A percentile compares a stretch with the other conserved stretches of the same genome.
These are phyloP conservation scores for Troilus luridus DNA, from an alignment of 2,888 invertebrate genomes.

Conservation along the genomic window DNA sequence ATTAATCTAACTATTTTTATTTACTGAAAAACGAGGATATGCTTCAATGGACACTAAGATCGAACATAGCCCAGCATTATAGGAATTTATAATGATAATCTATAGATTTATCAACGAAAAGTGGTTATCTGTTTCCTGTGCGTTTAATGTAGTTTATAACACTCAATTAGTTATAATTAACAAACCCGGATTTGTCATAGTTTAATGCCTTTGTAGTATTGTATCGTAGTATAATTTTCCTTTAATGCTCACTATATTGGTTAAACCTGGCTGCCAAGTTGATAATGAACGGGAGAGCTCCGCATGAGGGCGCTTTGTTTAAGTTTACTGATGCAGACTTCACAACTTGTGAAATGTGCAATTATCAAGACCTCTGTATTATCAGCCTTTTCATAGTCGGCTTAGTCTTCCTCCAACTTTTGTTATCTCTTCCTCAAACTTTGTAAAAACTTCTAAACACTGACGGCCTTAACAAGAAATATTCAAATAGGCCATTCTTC, in stretches of 20 bases:
- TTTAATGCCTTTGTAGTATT: too few relatives aligned
- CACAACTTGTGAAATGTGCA: conserved; percentile 33
- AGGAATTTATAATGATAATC: too few relatives aligned
- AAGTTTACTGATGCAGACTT: conserved; percentile 37
- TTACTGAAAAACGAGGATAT: too few relatives aligned
- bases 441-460: conserved; percentile 3
- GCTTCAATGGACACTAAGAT: too few relatives aligned
- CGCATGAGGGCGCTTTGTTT: conserved; percentile 7
- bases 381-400: conserved; percentile 36
- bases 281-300: conserved; percentile 3
- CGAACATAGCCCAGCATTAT: too few relatives aligned
- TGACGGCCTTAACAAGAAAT: neutral
- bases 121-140: too few relatives aligned
- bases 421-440: neutral
- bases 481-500: neutral
- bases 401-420: conserved; percentile 1
- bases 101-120: too few relatives aligned
- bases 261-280: neutral
- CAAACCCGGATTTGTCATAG: too few relatives aligned
- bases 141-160: too few relatives aligned
- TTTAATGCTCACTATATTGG: neutral
- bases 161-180: too few relatives aligned
- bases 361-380: conserved; percentile 1
- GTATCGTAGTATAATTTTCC: neutral
- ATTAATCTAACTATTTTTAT: too few relatives aligned